Conservation (phyloP, 2,797 vertebrate genomes). For the Taeniopygia guttata region DNA sequence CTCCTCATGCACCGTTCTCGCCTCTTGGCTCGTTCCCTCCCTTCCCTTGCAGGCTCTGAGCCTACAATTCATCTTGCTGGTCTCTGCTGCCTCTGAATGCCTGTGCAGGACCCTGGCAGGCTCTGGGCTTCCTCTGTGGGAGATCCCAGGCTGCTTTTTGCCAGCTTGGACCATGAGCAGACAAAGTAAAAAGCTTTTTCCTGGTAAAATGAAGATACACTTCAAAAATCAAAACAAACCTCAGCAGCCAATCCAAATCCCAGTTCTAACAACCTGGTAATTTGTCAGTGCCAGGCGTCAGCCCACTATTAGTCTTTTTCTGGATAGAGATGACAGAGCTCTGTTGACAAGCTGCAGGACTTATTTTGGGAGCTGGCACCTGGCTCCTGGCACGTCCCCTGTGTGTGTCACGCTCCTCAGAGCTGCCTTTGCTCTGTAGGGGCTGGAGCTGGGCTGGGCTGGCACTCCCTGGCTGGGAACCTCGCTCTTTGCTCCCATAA, state of each 20-base stretch:
- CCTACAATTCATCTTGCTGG: neutral
- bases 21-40: neutral
- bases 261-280: neutral
- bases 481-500: neutral
- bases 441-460: neutral
- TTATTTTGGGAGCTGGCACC: slow-evolving; percentile 56
- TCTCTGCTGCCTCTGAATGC: neutral
- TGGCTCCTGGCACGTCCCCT: slow-evolving; percentile 16
- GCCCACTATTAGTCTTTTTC: slow-evolving; percentile 60
- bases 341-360: slow-evolving; percentile 34
- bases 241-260: neutral
- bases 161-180: neutral
- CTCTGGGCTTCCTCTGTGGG: neutral
- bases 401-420: neutral
- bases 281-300: neutral
- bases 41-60: neutral
- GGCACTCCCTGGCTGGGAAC: neutral
- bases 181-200: neutral
- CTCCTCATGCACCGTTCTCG: neutral
- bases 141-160: neutral
- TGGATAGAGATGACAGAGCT: slow-evolving; percentile 43
- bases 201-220: neutral
- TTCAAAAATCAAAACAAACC: neutral
- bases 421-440: neutral
- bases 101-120: neutral